Base-by-base conservation (phyloP, 2,888 invertebrate species). In the Aspidiotus rigidus region DNA sequence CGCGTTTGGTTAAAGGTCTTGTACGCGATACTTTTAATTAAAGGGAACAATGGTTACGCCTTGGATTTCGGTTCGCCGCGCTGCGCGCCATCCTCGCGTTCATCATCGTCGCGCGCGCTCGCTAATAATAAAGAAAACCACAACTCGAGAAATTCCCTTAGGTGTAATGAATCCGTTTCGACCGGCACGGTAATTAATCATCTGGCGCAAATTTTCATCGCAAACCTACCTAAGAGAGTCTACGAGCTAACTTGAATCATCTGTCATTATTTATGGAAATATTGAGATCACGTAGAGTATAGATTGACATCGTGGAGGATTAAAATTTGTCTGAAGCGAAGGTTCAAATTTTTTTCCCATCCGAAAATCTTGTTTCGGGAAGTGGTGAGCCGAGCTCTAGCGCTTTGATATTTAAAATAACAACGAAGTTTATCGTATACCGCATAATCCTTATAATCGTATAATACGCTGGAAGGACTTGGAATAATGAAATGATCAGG, bases 161-260 rank as follows among this genome's bases (percentile, higher is more conserved):
- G 66, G 66, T 66, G 57, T 66, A 66, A 66, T 66, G 66, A 66
- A 66, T 66, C 66, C 66, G 66, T 56, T 66, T 66, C 41, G 66
- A 57, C 56, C 66, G 42, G 66, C 16, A 13, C 15, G 9, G 66
- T 66, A 66, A 66, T 66, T 66, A 66, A 66, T 66, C 66, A 66
- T 66, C 57, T 44, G 44, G 59, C 56, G 66, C 28, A 5, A 28
- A 28, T 66, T 66, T 66, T 56, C 42, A 42, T 15, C 55, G 13
- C 11, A 39, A 15, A 62, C 62, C 28, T 28, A 49, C 49, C 15
- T 16, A 15, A 41, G 41, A 57, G 7, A 42, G 41, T n/a, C 17
- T 40, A 28, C 28, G 28, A 28, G 28, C 28, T 28, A 28, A 28
- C 28, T 28, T 55, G 56, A 54, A 64, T 28, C 55, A 64, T 64